These are phyloP conservation scores for Penaeus monodon DNA, from an alignment of 2,888 invertebrate genomes.

Conservation along the genomic window DNA sequence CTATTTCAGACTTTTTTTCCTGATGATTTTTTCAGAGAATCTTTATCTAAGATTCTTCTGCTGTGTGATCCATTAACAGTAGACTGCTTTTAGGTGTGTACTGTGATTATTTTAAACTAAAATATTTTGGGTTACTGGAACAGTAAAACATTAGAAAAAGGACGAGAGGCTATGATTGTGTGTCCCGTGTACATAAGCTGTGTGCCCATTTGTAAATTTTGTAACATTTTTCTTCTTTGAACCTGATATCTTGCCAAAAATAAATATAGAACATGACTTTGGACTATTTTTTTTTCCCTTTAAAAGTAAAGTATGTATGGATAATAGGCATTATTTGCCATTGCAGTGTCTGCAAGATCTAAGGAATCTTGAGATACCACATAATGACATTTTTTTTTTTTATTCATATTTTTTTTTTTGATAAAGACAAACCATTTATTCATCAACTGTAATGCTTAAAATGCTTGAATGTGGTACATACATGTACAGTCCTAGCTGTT, in stretches of 20 bases:
- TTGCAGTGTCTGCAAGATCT: neutral
- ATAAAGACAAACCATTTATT: too few species aligned
- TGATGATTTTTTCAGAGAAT: too few species aligned
- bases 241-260: constrained; percentile 56
- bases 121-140: too few species aligned
- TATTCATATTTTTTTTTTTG: too few species aligned
- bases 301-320: neutral
- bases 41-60: too few species aligned
- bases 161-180: constrained; percentile 23
- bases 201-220: constrained; percentile 58
- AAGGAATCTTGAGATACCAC: too few species aligned
- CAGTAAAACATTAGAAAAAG: constrained; percentile 13
- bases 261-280: constrained; percentile 46
- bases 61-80: neutral
- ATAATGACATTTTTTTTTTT: too few species aligned
- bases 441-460: too few species aligned
- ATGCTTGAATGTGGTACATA: too few species aligned
- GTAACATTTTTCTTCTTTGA: constrained; percentile 49
- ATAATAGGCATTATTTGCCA: neutral
- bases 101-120: neutral
- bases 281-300: neutral
- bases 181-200: constrained; percentile 49
- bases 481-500: too few species aligned
- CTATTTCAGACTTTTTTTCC: too few species aligned
- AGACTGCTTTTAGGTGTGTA: neutral